A percentile compares a stretch with the other conserved stretches of the same genome.
Evolutionary conservation across 2,797 vertebrate genomes (phyloP).

Genomic region (Ptychobarbus kaznakovi): DNA sequence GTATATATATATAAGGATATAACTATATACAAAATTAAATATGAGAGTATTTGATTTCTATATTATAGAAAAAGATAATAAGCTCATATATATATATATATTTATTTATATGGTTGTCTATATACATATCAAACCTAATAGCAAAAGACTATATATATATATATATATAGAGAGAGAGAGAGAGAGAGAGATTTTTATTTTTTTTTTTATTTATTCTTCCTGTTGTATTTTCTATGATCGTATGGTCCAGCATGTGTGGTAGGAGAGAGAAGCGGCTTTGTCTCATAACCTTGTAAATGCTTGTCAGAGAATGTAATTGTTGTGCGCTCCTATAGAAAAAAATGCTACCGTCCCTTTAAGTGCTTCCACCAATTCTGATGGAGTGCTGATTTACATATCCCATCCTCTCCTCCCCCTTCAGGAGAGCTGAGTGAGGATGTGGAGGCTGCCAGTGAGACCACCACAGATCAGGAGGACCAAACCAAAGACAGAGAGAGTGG

Average conservation of each 20-base stretch:
- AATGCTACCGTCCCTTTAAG: constrained; percentile 85
- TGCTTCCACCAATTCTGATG: constrained; percentile 87
- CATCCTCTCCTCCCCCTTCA: constrained; percentile 86
- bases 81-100: no score
- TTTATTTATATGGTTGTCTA: not conserved
- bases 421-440: constrained; percentile 96
- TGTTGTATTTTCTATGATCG: not conserved
- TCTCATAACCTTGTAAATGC: constrained; percentile 77
- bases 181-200: not conserved
- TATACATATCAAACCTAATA: not conserved
- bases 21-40: not conserved
- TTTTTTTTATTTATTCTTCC: not conserved
- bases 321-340: constrained; percentile 81
- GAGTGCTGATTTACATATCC: constrained; percentile 85
- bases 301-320: constrained; percentile 82
- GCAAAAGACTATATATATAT: not conserved
- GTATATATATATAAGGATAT: not conserved
- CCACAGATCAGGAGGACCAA: constrained; percentile 92
- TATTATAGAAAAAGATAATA: not conserved
- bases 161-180: not conserved
- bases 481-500: constrained; percentile 93
- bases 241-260: constrained; percentile 39
- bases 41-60: not conserved
- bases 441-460: constrained; percentile 91
- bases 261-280: constrained; percentile 73